Evolutionary conservation across 2,113 vertebrate species (phyloP).

Genomic region (Elephantulus edwardii): DNA sequence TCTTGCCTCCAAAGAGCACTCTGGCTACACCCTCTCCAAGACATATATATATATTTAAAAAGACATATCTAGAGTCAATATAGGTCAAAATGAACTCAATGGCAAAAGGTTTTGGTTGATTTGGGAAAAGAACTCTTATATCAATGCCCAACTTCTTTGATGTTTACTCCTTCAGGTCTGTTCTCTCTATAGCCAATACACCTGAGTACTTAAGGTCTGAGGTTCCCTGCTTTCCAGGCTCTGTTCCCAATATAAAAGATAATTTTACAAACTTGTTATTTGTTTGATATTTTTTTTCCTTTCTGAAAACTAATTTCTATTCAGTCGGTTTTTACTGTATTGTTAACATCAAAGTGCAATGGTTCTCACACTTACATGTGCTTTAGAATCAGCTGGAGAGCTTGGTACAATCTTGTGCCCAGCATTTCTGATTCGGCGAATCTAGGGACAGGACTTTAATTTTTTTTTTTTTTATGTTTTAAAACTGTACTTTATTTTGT

Average conservation of each 20-base stretch:
- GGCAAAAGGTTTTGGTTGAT: neutral
- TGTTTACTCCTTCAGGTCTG: neutral
- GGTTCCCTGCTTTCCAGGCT: neutral
- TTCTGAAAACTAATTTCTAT: neutral
- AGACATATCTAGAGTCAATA: too few relatives aligned
- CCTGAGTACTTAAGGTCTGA: neutral
- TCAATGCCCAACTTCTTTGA: neutral
- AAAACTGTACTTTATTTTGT: too few relatives aligned
- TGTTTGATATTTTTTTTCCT: neutral
- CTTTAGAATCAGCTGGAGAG: neutral
- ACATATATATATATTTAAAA: too few relatives aligned
- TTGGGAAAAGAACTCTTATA: neutral
- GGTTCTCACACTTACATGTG: neutral
- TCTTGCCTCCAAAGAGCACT: too few relatives aligned
- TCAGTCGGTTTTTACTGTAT: neutral
- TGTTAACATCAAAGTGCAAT: neutral
- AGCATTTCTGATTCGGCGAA: neutral
- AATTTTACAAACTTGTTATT: neutral
- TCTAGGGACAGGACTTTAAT: too few relatives aligned
- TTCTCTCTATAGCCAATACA: neutral
- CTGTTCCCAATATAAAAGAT: neutral
- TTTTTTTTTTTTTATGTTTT: too few relatives aligned
- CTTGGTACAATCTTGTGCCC: neutral
- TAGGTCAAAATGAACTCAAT: neutral
- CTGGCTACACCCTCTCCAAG: too few relatives aligned